Conservation (phyloP, 2,113 vertebrate genomes). For the Ivindomyrus marchei region DNA sequence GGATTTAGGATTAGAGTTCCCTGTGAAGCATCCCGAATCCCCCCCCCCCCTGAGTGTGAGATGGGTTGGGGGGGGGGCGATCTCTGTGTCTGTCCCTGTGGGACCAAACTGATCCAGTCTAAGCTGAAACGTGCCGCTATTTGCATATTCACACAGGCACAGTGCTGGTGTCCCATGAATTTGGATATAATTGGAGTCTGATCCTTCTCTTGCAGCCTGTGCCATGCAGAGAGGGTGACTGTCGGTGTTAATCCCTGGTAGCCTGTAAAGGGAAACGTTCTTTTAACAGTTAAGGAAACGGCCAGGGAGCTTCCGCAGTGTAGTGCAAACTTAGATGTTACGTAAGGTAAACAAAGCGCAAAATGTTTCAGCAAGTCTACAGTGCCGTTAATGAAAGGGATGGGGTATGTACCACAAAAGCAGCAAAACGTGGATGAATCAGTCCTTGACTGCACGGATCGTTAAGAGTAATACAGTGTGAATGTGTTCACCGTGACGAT, state of each 20-base stretch:
- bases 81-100: not conserved
- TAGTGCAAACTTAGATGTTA: not conserved
- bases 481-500: not conserved
- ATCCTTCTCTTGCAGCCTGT: not conserved
- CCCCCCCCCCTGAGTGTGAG: not conserved
- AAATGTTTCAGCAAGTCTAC: not conserved
- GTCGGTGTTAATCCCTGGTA: not conserved
- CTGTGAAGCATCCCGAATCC: not conserved
- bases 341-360: not conserved
- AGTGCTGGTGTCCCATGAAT: not conserved
- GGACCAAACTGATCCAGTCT: not conserved
- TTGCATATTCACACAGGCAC: not conserved
- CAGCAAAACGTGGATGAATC: not conserved
- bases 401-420: not conserved
- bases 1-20: not conserved
- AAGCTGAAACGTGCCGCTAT: not conserved
- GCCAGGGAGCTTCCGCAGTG: not conserved
- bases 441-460: not conserved
- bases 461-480: not conserved
- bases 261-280: not conserved
- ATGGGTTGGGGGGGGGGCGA: not conserved
- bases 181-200: not conserved
- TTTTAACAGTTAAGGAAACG: not conserved
- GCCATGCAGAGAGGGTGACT: not conserved
- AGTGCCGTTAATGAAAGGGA: not conserved